These are phyloP conservation scores for Pelecanoides urinatrix DNA, from an alignment of 2,113 vertebrate genomes.

Conservation along the genomic window DNA sequence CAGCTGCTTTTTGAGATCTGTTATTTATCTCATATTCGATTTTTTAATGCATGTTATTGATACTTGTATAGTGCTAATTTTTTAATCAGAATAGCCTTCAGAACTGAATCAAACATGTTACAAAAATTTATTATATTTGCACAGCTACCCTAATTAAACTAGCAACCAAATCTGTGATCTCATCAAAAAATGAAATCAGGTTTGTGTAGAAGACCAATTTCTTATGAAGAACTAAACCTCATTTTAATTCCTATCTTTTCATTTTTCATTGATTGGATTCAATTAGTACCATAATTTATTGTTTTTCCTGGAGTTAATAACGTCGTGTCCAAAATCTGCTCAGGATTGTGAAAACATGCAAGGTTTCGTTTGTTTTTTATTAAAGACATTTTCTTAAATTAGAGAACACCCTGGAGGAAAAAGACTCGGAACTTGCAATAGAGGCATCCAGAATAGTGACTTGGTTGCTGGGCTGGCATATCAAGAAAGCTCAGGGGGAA, in stretches of 20 bases:
- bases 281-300: neutral
- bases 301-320: neutral
- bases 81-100: neutral
- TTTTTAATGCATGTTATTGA: neutral
- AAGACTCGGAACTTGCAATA: neutral
- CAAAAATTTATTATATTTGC: neutral
- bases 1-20: constrained; percentile 31
- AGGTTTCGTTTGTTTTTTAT: neutral
- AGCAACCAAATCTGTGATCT: neutral
- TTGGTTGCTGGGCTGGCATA: neutral
- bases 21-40: neutral
- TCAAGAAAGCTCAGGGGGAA: neutral
- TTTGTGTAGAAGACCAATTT: neutral
- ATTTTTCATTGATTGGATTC: neutral
- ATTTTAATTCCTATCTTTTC: neutral
- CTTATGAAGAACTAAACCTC: neutral
- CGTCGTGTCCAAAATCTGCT: neutral
- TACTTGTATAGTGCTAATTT: neutral
- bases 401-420: neutral
- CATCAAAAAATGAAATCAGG: neutral
- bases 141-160: neutral
- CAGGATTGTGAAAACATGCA: neutral
- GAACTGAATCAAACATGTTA: neutral
- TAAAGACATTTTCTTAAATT: neutral
- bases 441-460: neutral